Conservation (phyloP, 2,888 invertebrate species). For the Aquatica leii region DNA sequence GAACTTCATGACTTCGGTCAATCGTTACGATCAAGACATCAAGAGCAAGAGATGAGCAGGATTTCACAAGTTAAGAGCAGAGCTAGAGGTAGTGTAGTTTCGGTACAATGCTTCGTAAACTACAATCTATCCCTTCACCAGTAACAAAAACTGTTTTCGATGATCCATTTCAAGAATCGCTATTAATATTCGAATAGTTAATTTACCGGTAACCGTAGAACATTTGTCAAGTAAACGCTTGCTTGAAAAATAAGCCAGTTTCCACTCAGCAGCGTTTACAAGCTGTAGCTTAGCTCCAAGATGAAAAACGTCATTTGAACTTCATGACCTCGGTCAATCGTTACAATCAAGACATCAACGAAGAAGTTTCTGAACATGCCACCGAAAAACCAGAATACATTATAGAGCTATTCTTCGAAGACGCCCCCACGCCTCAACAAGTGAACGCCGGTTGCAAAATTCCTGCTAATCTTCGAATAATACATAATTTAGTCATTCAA, state of each 20-base stretch:
- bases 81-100: no score
- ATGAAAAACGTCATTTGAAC: conserved; percentile 96
- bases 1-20: conserved; percentile 98
- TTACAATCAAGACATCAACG: conserved; percentile 65
- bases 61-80: no score
- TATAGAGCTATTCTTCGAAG: conserved; percentile 94
- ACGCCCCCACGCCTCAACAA: conserved; percentile 94
- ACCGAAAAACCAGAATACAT: conserved; percentile 77
- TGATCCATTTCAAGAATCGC: no score
- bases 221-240: conserved; percentile 99
- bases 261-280: conserved; percentile 97
- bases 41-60: no score
- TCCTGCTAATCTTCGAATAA: conserved; percentile 94
- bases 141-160: no score
- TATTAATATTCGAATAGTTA: no score
- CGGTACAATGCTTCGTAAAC: no score
- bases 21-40: no score
- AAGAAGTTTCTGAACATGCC: conserved; percentile 66
- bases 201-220: no score
- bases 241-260: conserved; percentile 97
- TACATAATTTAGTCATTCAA: conserved; percentile 99
- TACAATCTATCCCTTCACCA: no score
- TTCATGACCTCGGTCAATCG: conserved; percentile 95
- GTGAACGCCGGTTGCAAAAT: conserved; percentile 99
- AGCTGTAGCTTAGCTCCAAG: conserved; percentile 94